Conservation (phyloP, 2,797 vertebrate genomes). For the Scarus forsteni region DNA sequence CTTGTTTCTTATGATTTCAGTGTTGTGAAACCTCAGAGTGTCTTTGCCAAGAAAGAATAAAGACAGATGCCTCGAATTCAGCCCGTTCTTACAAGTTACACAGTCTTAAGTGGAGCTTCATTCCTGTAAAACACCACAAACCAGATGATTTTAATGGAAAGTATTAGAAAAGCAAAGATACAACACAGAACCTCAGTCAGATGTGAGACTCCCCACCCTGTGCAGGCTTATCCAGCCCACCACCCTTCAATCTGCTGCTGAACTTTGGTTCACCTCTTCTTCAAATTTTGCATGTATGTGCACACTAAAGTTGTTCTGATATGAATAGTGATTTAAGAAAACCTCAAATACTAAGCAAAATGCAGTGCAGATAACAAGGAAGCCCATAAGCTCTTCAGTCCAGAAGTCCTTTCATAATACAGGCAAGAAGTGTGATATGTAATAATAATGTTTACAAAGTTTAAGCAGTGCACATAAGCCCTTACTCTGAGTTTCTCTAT, state of each 20-base stretch:
- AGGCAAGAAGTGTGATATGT: too few relatives aligned
- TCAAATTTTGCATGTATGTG: slow-evolving; percentile 17
- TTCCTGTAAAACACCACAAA: slow-evolving; percentile 21
- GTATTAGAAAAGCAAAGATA: slow-evolving; percentile 48
- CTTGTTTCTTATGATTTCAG: slow-evolving; percentile 29
- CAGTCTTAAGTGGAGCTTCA: slow-evolving; percentile 8
- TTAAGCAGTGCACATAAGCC: too few relatives aligned
- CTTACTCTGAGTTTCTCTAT: too few relatives aligned
- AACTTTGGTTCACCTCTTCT: slow-evolving; percentile 45
- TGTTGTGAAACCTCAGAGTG: slow-evolving; percentile 42
- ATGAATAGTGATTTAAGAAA: neutral
- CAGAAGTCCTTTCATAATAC: too few relatives aligned
- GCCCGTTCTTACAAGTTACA: neutral
- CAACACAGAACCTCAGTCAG: slow-evolving; percentile 39
- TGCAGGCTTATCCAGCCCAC: slow-evolving; percentile 35
- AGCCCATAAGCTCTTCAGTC: neutral
- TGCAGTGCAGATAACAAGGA: neutral
- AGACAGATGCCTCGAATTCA: slow-evolving; percentile 5
- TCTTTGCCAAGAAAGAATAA: slow-evolving; percentile 19
- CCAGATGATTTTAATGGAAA: slow-evolving; percentile 17
- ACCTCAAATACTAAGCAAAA: neutral
- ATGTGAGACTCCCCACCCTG: slow-evolving; percentile 38
- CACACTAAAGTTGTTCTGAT: neutral
- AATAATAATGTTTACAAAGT: too few relatives aligned
- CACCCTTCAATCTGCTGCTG: slow-evolving; percentile 51